Conservation (phyloP, 2,888 invertebrate species). For the Acronicta alni region DNA sequence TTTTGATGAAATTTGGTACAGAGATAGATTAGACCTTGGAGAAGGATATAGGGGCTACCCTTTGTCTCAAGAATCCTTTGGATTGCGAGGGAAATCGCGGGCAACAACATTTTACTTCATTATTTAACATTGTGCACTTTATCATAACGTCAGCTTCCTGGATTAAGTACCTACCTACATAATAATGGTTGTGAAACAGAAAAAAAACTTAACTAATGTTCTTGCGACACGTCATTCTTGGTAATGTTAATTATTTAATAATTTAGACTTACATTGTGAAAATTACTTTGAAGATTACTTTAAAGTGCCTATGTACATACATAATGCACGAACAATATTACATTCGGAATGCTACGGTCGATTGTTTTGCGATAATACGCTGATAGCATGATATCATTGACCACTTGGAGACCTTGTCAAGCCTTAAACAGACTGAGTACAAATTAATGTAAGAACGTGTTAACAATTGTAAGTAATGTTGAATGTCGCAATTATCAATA, state of each 20-base stretch:
- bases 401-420: slow-evolving; percentile 72
- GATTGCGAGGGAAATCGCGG: too few relatives aligned
- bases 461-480: slow-evolving; percentile 29
- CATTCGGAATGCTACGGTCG: slow-evolving; percentile 62
- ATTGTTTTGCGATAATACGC: slow-evolving; percentile 63
- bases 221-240: slow-evolving; percentile 32
- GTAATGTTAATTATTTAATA: slow-evolving; percentile 23
- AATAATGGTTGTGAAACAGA: slow-evolving; percentile 36
- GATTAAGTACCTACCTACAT: too few relatives aligned
- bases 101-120: slow-evolving; percentile 2
- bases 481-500: slow-evolving; percentile 31
- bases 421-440: slow-evolving; percentile 62
- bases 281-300: slow-evolving; percentile 25
- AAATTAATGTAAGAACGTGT: slow-evolving; percentile 42
- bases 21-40: too few relatives aligned
- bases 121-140: slow-evolving; percentile 17
- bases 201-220: slow-evolving; percentile 36
- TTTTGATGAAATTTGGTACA: too few relatives aligned
- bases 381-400: slow-evolving; percentile 71
- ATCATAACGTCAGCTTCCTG: slow-evolving; percentile 42
- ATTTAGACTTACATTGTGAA: slow-evolving; percentile 25
- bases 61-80: too few relatives aligned
- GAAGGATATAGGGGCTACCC: too few relatives aligned
- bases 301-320: slow-evolving; percentile 31
- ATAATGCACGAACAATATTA: slow-evolving; percentile 28